A percentile compares a stretch with the other conserved stretches of the same genome.
These are phyloP conservation scores for cat (Felis catus) DNA, from an alignment of 2,113 vertebrate species.

Conservation along the genomic window F.catus_Fca126_mat1.0 CM031412.1:123063501-123064000, in stretches of 20 bases:
- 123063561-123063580: background rate
- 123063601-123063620: background rate
- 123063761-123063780: background rate
- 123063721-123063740: background rate
- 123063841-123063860: background rate
- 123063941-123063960: background rate
- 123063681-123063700: background rate
- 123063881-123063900: background rate
- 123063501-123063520: background rate
- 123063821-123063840: background rate
- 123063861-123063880: background rate
- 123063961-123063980: background rate
- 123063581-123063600: background rate
- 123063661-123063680: background rate
- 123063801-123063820: background rate
- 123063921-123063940: background rate
- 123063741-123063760: background rate
- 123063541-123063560: background rate
- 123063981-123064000: background rate
- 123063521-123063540: background rate
- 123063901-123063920: background rate
- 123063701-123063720: background rate
- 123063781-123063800: background rate
- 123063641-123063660: no score
- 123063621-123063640: background rate